Evolutionary conservation across 2,888 invertebrate genomes (phyloP).

Genomic region (Cataglyphis altisquamis): DNA sequence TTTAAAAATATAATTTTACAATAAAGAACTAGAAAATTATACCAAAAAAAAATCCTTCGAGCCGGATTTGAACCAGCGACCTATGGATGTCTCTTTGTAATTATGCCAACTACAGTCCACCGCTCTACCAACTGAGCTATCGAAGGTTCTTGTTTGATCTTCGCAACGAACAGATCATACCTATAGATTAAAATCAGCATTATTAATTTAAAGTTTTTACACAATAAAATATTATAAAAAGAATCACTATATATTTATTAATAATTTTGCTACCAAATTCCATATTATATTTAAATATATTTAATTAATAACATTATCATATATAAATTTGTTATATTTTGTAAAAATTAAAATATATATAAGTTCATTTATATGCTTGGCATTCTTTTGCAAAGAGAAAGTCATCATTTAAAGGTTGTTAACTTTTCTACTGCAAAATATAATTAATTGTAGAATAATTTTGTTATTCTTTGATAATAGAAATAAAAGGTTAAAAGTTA

Average conservation of each 20-base stretch:
- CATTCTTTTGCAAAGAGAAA: neutral
- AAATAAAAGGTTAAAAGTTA: neutral
- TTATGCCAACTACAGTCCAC: conserved; percentile 85
- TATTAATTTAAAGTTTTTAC: neutral
- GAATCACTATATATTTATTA: neutral
- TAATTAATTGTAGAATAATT: neutral
- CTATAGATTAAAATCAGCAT: neutral
- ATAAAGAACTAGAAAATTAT: neutral
- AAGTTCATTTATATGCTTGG: neutral
- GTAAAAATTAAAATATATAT: neutral
- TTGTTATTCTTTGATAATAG: neutral
- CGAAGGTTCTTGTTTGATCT: conserved; percentile 78
- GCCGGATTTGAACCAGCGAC: conserved; percentile 85
- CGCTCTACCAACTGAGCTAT: conserved; percentile 87
- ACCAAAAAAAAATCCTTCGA: conserved; percentile 80
- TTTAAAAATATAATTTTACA: neutral
- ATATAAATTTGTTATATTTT: neutral
- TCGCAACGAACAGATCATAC: neutral
- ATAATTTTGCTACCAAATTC: neutral
- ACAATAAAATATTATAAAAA: neutral
- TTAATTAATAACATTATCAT: neutral
- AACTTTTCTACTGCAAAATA: neutral
- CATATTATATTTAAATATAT: neutral
- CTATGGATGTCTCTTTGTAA: conserved; percentile 79
- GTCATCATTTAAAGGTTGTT: neutral